phyloP scores from a whole-genome alignment of 2,113 vertebrate species.

The human (Homo sapiens) region GRCh38 chr5:94088001-94088500 shows the following conservation, averaged over 20 bases:
- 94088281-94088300: background rate
- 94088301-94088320: background rate
- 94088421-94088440: too few species aligned
- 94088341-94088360: background rate
- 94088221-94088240: background rate
- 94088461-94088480: too few species aligned
- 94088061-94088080: background rate
- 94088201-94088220: background rate
- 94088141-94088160: background rate
- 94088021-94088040: background rate
- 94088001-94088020: background rate
- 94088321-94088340: background rate
- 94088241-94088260: background rate
- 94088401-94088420: too few species aligned
- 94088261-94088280: conserved; percentile 13
- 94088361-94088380: background rate
- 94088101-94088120: background rate
- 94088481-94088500: too few species aligned
- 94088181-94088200: background rate
- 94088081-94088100: background rate
- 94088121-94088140: background rate
- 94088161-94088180: background rate
- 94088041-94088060: background rate
- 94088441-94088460: too few species aligned
- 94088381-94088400: conserved; percentile 30